These are phyloP conservation scores for Tetranychus urticae DNA, from an alignment of 1,140 invertebrate species.

Conservation along the genomic window DNA sequence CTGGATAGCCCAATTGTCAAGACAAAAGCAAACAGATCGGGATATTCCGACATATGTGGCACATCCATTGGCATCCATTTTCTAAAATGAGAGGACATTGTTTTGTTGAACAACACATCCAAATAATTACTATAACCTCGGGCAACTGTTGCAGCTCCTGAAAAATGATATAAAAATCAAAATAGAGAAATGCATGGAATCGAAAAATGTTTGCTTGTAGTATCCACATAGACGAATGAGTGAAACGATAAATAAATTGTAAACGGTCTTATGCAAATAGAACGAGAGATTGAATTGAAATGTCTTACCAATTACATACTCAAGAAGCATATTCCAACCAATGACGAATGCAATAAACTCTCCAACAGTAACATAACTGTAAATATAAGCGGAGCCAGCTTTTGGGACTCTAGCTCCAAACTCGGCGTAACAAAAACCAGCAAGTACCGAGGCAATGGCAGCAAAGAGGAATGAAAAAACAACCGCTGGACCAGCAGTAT, in stretches of 20 bases:
- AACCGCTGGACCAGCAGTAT: conserved; percentile 48
- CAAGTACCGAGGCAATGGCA: conserved; percentile 61
- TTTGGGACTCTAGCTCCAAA: conserved; percentile 85
- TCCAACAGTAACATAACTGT: conserved; percentile 61
- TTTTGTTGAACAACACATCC: conserved; percentile 47
- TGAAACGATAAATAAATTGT: too few species aligned
- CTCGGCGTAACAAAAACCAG: conserved; percentile 40
- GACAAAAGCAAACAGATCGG: conserved; percentile 49
- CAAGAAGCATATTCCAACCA: conserved; percentile 71
- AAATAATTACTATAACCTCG: conserved; percentile 66
- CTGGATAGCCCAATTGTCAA: conserved; percentile 36
- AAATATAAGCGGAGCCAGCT: conserved; percentile 31
- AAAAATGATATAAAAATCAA: not conserved
- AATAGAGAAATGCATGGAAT: not conserved
- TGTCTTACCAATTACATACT: conserved; percentile 48
- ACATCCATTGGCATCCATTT: conserved; percentile 40
- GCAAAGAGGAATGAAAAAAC: conserved; percentile 60
- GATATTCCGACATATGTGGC: conserved; percentile 45
- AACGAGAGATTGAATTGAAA: too few species aligned
- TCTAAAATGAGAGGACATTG: conserved; percentile 38
- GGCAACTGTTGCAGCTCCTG: conserved; percentile 73
- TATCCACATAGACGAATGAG: too few species aligned
- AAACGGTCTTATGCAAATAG: too few species aligned
- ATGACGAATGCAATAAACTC: conserved; percentile 36
- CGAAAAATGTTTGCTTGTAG: not conserved